Evolutionary conservation across 2,888 invertebrate genomes (phyloP).

Genomic region (Napeogenes sylphis): DNA sequence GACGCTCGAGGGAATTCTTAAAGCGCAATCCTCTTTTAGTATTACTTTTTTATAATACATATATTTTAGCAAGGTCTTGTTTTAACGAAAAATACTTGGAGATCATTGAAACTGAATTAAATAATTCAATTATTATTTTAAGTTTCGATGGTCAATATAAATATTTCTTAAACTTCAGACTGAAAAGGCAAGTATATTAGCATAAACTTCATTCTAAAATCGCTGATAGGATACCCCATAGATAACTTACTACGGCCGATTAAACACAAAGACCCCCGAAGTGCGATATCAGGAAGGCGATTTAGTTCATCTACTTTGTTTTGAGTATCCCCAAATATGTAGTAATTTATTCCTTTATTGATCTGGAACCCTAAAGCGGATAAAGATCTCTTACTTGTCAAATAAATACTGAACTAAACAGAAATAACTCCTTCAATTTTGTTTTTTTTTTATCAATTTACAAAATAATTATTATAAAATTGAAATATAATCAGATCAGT

Average conservation of each 20-base stretch:
- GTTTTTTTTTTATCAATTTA: neutral
- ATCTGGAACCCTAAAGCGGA: constrained; percentile 13
- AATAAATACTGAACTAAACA: neutral
- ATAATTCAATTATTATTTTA: too few species aligned
- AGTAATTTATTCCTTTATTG: constrained; percentile 24
- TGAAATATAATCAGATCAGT: too few species aligned
- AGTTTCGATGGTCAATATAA: too few species aligned
- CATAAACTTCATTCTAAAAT: too few species aligned
- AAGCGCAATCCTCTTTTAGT: neutral
- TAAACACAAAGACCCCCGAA: constrained; percentile 19
- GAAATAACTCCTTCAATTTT: neutral
- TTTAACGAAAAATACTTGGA: too few species aligned
- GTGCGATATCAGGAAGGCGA: constrained; percentile 14
- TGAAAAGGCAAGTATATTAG: too few species aligned
- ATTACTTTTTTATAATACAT: neutral
- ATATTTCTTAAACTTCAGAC: too few species aligned
- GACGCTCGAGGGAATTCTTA: constrained; percentile 3
- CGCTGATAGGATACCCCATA: too few species aligned
- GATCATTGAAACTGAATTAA: too few species aligned
- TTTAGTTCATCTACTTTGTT: constrained; percentile 17
- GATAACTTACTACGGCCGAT: constrained; percentile 13
- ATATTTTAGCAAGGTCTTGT: neutral
- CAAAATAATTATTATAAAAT: too few species aligned
- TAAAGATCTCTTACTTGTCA: neutral
- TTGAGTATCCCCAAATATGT: constrained; percentile 15